phyloP scores from a whole-genome alignment of 1,140 invertebrate genomes.

The Subanguina moxae region DNA sequence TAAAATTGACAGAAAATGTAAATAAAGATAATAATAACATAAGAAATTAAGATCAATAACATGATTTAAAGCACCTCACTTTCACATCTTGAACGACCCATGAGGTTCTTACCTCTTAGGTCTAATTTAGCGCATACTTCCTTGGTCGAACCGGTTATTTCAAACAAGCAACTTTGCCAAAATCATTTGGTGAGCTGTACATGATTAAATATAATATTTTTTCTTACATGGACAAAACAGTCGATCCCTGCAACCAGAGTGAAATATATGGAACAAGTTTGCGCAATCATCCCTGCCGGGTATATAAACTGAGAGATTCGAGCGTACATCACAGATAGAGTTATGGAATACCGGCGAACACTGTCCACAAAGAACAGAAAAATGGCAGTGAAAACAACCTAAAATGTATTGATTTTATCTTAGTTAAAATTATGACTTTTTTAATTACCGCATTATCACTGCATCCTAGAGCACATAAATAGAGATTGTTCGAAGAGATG shows the following conservation, averaged over 20 bases:
- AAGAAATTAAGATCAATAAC: no score
- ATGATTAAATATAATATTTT: no score
- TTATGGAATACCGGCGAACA: slow-evolving; percentile 51
- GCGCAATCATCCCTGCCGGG: slow-evolving; percentile 56
- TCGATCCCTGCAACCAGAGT: slow-evolving; percentile 54
- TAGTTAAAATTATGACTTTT: not conserved
- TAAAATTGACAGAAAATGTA: no score
- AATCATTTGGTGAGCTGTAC: no score
- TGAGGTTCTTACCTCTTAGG: no score
- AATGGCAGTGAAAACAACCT: slow-evolving; percentile 40
- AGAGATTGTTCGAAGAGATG: slow-evolving; percentile 48
- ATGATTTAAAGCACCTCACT: no score
- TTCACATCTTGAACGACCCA: no score
- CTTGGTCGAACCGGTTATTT: no score
- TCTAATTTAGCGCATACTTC: no score
- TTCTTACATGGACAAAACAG: slow-evolving; percentile 55
- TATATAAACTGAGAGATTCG: slow-evolving; percentile 51
- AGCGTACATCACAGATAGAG: slow-evolving; percentile 44
- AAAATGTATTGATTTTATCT: not conserved
- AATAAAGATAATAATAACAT: no score
- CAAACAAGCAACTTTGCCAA: no score
- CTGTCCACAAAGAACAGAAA: slow-evolving; percentile 55
- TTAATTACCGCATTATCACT: slow-evolving; percentile 51
- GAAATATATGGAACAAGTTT: slow-evolving; percentile 59
- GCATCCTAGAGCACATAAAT: slow-evolving; percentile 52